Conservation (phyloP, 2,888 invertebrate genomes). For the Eupithecia exiguata region DNA sequence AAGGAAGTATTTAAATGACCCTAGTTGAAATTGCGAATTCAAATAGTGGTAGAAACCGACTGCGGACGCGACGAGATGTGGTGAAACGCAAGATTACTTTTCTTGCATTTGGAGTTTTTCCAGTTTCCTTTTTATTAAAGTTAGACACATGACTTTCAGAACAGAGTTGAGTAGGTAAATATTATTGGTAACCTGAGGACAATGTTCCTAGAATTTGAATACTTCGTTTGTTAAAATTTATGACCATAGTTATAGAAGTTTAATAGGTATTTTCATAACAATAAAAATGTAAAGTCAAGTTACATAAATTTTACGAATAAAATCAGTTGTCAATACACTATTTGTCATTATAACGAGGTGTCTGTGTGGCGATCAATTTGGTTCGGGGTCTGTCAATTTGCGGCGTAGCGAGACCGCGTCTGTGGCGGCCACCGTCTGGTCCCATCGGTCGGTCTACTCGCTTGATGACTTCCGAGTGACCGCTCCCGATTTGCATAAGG, state of each 20-base stretch:
- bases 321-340: slow-evolving; percentile 20
- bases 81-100: slow-evolving; percentile 42
- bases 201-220: background rate
- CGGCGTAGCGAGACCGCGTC: slow-evolving; percentile 41
- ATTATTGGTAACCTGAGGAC: background rate
- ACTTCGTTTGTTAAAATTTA: background rate
- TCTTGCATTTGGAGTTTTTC: slow-evolving; percentile 49
- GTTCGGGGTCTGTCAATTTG: slow-evolving; percentile 75
- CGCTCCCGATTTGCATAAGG: slow-evolving; percentile 81
- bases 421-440: slow-evolving; percentile 38
- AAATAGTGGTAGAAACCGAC: slow-evolving; percentile 20
- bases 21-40: slow-evolving; percentile 32
- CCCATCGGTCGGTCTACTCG: slow-evolving; percentile 45
- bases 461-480: slow-evolving; percentile 81
- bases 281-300: background rate
- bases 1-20: slow-evolving; percentile 27
- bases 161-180: background rate
- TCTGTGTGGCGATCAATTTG: slow-evolving; percentile 74
- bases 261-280: background rate
- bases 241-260: background rate
- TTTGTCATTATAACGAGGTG: slow-evolving; percentile 65
- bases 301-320: background rate
- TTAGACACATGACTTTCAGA: slow-evolving; percentile 44
- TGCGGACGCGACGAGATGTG: slow-evolving; percentile 18
- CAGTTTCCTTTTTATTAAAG: slow-evolving; percentile 44